Base-by-base conservation (phyloP, 1,140 invertebrate species). In the Periplaneta americana region DNA sequence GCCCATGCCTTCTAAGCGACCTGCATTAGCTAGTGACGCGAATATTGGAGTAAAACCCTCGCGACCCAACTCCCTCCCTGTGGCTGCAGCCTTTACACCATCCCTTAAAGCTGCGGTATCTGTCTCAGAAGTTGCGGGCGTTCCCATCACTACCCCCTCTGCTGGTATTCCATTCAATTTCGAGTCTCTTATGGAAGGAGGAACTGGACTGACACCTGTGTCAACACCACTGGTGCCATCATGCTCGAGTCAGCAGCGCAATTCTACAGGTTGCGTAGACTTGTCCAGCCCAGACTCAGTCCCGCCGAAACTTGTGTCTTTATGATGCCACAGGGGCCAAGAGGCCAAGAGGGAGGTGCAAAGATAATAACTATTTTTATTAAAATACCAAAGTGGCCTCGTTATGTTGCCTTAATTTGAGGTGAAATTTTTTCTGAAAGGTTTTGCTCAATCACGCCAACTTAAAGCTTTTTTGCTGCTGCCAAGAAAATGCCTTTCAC, bases 181-280 rank as follows among this genome's bases (percentile, higher is more conserved):
- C 85, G 97, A 98, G 83, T 96, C 95, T 75, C 91, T 98, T 80
- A 97, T 98, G 94, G 96, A 97, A 84, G 96, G 96, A 75, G 96
- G 96, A 81, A 98, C 96, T 9, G 96, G 96, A 0, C 89, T 98
- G 17, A 97, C 96, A 9, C 96, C 96, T 0, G 93, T 97, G 9
- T 93, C 93, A 18, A 93, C 91, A 81, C 92, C 93, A 0, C 84
- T 94, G 75, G 88, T 93, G 83, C 92, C 92, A 36, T 92, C 92
- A 76, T 94, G 93, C 86, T 93, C 93, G 37, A 90, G 90, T 17
- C 93, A 94, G 85, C 93, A 94, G 86, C 90, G 93, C 84, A 92
- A 90, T 86, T 84, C 82, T 34, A 83, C 87, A 13, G 90, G 88
- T 13, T 89, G 89, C 79, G 91, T 91, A 36, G 93, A 94, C 85